These are phyloP conservation scores for Apoda limacodes DNA, from an alignment of 2,888 invertebrate species.

Conservation along the genomic window DNA sequence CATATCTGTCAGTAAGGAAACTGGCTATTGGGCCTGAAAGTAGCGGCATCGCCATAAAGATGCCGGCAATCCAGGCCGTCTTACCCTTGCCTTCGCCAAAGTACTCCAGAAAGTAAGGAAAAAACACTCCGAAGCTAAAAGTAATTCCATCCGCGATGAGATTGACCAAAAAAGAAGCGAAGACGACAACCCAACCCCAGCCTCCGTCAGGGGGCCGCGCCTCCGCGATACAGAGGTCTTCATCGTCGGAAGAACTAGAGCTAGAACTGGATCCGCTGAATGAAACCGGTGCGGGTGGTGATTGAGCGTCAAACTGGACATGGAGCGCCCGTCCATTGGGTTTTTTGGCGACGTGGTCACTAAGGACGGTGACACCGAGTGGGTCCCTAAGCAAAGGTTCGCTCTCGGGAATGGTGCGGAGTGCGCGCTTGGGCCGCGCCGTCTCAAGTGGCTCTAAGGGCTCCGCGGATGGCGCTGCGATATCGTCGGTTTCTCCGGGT, in stretches of 20 bases:
- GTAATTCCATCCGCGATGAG: constrained; percentile 93
- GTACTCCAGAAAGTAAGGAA: constrained; percentile 85
- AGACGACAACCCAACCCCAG: constrained; percentile 94
- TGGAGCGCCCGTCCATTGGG: constrained; percentile 56
- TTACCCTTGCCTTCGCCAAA: constrained; percentile 88
- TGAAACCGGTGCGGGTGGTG: constrained; percentile 49
- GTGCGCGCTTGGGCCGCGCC: constrained; percentile 44
- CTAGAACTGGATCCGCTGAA: constrained; percentile 42
- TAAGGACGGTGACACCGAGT: constrained; percentile 26
- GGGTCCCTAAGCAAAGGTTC: constrained; percentile 46
- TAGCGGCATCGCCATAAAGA: constrained; percentile 93
- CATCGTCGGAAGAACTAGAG: constrained; percentile 72
- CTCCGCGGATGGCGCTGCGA: constrained; percentile 34
- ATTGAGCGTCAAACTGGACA: constrained; percentile 71
- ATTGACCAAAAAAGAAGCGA: constrained; percentile 89
- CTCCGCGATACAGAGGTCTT: constrained; percentile 73
- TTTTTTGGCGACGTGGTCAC: constrained; percentile 32
- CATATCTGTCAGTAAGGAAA: constrained; percentile 84
- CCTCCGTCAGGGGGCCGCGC: constrained; percentile 87
- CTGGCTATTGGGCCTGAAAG: constrained; percentile 88
- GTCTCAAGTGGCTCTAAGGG: constrained; percentile 47
- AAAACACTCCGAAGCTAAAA: constrained; percentile 92
- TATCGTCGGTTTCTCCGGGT: constrained; percentile 49
- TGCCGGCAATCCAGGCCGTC: constrained; percentile 90
- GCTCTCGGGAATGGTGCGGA: constrained; percentile 51